Evolutionary conservation across 2,888 invertebrate species (phyloP).

Genomic region (Troides helena): DNA sequence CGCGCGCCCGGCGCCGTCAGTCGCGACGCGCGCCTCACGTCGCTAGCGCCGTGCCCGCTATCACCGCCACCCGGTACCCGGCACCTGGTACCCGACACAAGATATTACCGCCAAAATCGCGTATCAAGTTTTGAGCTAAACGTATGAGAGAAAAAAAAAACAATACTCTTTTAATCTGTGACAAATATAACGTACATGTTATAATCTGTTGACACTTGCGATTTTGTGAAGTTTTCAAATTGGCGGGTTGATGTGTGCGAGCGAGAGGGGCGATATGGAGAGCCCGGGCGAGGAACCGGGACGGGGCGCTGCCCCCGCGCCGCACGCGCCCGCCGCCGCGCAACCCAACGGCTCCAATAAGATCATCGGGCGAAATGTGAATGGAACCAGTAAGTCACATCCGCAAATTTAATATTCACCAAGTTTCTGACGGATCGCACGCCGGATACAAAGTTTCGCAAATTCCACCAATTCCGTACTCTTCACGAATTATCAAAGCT

Average conservation of each 20-base stretch:
- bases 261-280: slow-evolving; percentile 73
- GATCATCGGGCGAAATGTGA: slow-evolving; percentile 83
- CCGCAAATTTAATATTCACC: slow-evolving; percentile 40
- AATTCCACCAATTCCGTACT: slow-evolving; percentile 2
- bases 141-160: slow-evolving; percentile 14
- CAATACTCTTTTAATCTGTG: slow-evolving; percentile 21
- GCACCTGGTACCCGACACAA: too few relatives aligned
- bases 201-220: slow-evolving; percentile 37
- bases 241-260: slow-evolving; percentile 76
- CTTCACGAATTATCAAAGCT: too few relatives aligned
- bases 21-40: slow-evolving; percentile 66
- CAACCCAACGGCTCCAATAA: slow-evolving; percentile 80
- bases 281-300: slow-evolving; percentile 75
- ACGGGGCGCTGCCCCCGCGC: slow-evolving; percentile 64
- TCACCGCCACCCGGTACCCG: background rate
- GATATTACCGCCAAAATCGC: slow-evolving; percentile 47
- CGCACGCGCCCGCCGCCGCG: slow-evolving; percentile 69
- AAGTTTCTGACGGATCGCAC: slow-evolving; percentile 30
- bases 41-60: slow-evolving; percentile 61
- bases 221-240: slow-evolving; percentile 66
- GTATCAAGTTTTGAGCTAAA: slow-evolving; percentile 31
- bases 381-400: slow-evolving; percentile 82
- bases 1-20: slow-evolving; percentile 49
- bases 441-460: slow-evolving; percentile 5
- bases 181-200: slow-evolving; percentile 33